Evolutionary conservation across 2,888 invertebrate species (phyloP).

Genomic region (Cataglyphis livida): DNA sequence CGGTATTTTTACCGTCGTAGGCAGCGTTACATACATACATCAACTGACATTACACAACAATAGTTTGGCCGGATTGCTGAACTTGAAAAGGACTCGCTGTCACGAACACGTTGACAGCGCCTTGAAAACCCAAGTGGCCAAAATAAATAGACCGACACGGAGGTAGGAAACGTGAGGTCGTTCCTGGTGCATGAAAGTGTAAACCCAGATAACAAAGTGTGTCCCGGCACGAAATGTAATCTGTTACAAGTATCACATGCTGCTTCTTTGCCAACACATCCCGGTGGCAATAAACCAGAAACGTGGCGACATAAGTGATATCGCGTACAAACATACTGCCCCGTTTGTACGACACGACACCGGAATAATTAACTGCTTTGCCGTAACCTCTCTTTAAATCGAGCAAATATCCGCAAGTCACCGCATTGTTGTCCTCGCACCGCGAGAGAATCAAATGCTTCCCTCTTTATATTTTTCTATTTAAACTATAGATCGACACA

Average conservation of each 20-base stretch:
- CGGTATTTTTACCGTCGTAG: not conserved
- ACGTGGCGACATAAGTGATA: constrained; percentile 74
- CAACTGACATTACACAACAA: constrained; percentile 41
- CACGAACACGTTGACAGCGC: constrained; percentile 69
- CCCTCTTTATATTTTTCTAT: not conserved
- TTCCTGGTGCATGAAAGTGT: constrained; percentile 76
- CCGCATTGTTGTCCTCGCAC: not conserved
- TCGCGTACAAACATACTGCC: constrained; percentile 61
- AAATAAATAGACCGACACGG: constrained; percentile 73
- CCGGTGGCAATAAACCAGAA: constrained; percentile 73
- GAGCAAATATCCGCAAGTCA: constrained; percentile 18
- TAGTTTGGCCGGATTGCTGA: constrained; percentile 64
- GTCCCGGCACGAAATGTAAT: constrained; percentile 76
- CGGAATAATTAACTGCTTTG: constrained; percentile 62
- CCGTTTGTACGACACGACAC: constrained; percentile 57
- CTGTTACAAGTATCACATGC: constrained; percentile 75
- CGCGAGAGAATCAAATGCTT: constrained; percentile 2
- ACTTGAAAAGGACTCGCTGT: constrained; percentile 70
- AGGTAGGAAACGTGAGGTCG: constrained; percentile 73
- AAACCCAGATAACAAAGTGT: constrained; percentile 76
- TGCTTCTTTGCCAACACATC: constrained; percentile 75
- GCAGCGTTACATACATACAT: constrained; percentile 30
- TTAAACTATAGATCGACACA: not conserved
- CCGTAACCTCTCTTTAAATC: constrained; percentile 42
- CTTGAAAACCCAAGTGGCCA: constrained; percentile 74